These are phyloP conservation scores for Varecia variegata DNA, from an alignment of 2,797 vertebrate genomes.

Conservation along the genomic window DNA sequence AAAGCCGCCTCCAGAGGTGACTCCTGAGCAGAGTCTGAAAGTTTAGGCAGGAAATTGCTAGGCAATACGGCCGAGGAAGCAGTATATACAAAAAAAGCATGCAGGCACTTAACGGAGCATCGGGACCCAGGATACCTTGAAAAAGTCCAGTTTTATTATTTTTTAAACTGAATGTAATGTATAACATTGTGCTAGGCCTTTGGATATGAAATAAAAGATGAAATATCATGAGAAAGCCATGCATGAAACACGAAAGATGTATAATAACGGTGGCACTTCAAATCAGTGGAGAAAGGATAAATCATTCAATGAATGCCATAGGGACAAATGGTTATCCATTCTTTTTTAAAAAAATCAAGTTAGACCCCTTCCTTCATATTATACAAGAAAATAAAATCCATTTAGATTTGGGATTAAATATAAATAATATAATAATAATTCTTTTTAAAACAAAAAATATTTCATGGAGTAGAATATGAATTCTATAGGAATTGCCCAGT, in stretches of 20 bases:
- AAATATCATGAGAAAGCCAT: not conserved
- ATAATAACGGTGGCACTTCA: not conserved
- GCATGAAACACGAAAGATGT: not conserved
- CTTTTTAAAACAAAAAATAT: not conserved
- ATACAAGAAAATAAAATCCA: conserved; percentile 21
- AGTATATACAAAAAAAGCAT: not conserved
- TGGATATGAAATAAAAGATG: not conserved
- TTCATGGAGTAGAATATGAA: conserved; percentile 11
- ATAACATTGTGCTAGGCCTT: not conserved
- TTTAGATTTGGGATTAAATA: conserved; percentile 23
- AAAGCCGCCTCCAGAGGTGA: not conserved
- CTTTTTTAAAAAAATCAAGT: not conserved
- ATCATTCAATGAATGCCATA: not conserved
- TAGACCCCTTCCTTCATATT: not conserved
- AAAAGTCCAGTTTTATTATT: conserved; percentile 29
- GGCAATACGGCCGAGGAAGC: not conserved
- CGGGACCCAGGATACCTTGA: not conserved
- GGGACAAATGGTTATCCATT: not conserved
- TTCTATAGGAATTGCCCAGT: not conserved
- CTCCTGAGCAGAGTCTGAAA: not conserved
- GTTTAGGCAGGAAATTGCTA: conserved; percentile 27
- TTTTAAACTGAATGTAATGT: not conserved
- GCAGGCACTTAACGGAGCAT: not conserved
- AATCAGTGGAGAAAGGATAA: not conserved
- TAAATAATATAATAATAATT: conserved; percentile 6